Evolutionary conservation across 1,140 invertebrate species (phyloP), one percentile per base, ranked within the genome.

Genomic region (Musca vetustissima): DNA sequence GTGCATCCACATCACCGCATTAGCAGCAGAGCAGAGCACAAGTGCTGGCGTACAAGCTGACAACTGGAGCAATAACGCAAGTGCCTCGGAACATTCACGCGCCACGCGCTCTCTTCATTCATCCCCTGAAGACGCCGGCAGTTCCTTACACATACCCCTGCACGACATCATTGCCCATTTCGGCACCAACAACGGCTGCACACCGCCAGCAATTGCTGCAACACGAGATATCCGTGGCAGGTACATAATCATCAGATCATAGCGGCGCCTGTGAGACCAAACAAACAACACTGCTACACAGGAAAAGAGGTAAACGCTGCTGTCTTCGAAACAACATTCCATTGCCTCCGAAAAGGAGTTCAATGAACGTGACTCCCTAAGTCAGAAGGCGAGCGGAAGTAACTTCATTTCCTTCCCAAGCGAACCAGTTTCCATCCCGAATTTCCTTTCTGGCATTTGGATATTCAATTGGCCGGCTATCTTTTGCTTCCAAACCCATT

Each of bases 181-280:
- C 67, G 48, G 22, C 43, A 64, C 17, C 59, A 69, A 69, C 32
- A 49, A 52, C 64, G 22, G 48, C 22, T 52, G 36, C 19, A 69
- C 36, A 69, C 15, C 19, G 22, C 43, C 36, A 43, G 74, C 69
- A 55, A 43, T 43, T 43, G 36, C 36, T 11, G 78, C 75, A 71
- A 73, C 72, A 76, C 78, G 78, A 80, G 78, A 75, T 74, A 78
- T 77, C 76, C 73, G 78, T 66, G 76, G 74, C 78, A 80, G 78
- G 76, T 76, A 80, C 78, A 74, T 64, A 22, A 50, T 61, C 32
- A 61, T 15, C 57, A n/a, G 55, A 61, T 61, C 28, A 36, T 43
- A 13, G 28, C 57, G 24, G 36, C 21, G 28, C 6, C 61, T 77
- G 74, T 74, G 59, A 67, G 55, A 24, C 61, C 36, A 48, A 32